Conservation (phyloP, 2,797 vertebrate species). For the Morus bassanus region DNA sequence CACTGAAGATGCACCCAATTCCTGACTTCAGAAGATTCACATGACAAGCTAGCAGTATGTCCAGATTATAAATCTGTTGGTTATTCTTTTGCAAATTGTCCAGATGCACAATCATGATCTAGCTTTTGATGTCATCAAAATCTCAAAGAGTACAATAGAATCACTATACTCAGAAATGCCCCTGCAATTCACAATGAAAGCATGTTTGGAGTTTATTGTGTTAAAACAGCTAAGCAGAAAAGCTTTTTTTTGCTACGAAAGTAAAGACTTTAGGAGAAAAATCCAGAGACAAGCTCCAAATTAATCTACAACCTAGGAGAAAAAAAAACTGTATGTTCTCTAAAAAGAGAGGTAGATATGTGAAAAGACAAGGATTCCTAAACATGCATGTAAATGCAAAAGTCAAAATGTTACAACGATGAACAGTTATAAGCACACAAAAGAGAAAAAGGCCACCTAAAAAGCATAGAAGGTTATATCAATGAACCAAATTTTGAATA, state of each 20-base stretch:
- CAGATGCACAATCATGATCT: background rate
- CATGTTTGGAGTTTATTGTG: background rate
- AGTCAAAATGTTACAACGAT: background rate
- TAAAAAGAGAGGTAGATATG: background rate
- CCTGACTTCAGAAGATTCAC: background rate
- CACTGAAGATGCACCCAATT: background rate
- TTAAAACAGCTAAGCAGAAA: background rate
- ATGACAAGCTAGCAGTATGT: background rate
- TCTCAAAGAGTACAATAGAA: background rate
- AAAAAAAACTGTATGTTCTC: background rate
- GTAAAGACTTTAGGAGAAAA: background rate
- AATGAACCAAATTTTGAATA: background rate
- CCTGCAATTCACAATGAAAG: background rate
- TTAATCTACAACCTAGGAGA: background rate
- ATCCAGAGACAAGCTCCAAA: background rate
- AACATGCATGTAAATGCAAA: background rate
- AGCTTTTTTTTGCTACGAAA: background rate
- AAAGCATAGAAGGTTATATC: background rate
- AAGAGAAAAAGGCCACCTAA: background rate
- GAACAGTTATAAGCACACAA: background rate
- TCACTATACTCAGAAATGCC: background rate
- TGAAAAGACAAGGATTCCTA: background rate
- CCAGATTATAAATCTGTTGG: background rate
- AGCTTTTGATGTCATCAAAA: background rate
- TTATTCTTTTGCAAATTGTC: background rate